Evolutionary conservation across 2,113 vertebrate species (phyloP), one percentile per base, ranked within the genome.

Genomic region (Leucopsar rothschildi): DNA sequence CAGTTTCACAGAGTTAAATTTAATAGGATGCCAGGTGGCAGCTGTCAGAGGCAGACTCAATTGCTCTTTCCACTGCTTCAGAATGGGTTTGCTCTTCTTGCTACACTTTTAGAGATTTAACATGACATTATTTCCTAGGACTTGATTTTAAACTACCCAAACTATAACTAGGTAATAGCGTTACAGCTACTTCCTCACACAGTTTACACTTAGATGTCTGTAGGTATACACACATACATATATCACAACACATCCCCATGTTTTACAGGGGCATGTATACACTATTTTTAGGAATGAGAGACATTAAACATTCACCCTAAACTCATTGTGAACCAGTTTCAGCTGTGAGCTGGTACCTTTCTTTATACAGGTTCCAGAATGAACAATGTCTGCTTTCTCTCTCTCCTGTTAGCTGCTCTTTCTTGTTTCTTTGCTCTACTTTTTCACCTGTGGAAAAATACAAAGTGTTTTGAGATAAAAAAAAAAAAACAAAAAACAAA

Each of bases 1-100:
- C 92, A 90, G 75, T 91, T 95, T 92, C 78, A 89, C 40, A 76
- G 80, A 89, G 65, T 88, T 60, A 55, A 53, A 39, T 95, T 94
- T 90, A 96, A 96, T 75, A 93, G 76, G 87, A 80, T 97, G 90
- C 82, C 66, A 96, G 79, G 87, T 91, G 82, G 92, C 86, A 93
- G 66, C 93, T 94, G 93, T 91, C 79, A 95, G 56, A 95, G 75
- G 82, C 77, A 94, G 92, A 70, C 29, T 82, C 39, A 39, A 23
- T 72, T 92, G 84, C 71, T 91, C 84, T 92, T 89, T 88, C 64
- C 72, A 37, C 76, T 90, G 42, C 83, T 86, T 63, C 72, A 79
- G 59, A 94, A 94, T 31, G 59, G 42, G 42, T 47, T 94, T 93
- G 75, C 63, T 92, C 50, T 93, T 84, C 81, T 86, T 70, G 75